Conservation (phyloP, 2,888 invertebrate genomes). For the Mesoligia furuncula region DNA sequence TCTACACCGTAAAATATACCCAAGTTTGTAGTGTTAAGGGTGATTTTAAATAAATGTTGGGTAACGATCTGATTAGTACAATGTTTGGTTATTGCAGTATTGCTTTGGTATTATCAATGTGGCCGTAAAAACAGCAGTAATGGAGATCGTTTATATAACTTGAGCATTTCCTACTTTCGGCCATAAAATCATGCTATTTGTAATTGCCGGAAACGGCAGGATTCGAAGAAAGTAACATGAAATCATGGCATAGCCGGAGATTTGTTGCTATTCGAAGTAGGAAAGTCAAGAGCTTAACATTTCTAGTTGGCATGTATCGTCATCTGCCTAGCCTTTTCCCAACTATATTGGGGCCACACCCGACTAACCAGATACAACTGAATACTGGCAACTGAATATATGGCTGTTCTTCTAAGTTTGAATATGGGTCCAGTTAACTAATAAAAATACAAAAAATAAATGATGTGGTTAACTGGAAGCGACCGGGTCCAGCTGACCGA, state of each 20-base stretch:
- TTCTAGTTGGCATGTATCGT: background rate
- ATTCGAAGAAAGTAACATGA: slow-evolving; percentile 26
- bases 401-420: too few species aligned
- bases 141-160: slow-evolving; percentile 31
- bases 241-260: slow-evolving; percentile 1
- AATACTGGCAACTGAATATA: too few species aligned
- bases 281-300: background rate
- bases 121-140: slow-evolving; percentile 43
- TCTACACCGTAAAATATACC: slow-evolving; percentile 30
- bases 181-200: slow-evolving; percentile 43
- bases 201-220: slow-evolving; percentile 12
- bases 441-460: too few species aligned
- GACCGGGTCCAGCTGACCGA: too few species aligned
- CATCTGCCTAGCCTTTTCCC: background rate
- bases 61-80: slow-evolving; percentile 55
- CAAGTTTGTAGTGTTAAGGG: background rate
- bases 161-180: slow-evolving; percentile 37
- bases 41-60: slow-evolving; percentile 12
- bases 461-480: too few species aligned
- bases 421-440: too few species aligned
- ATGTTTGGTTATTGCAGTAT: slow-evolving; percentile 56
- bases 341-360: background rate
- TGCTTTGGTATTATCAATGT: slow-evolving; percentile 32
- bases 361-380: background rate
- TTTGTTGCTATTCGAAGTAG: background rate